phyloP scores from a whole-genome alignment of 2,888 invertebrate species.

The Vesta saturnalis region DNA sequence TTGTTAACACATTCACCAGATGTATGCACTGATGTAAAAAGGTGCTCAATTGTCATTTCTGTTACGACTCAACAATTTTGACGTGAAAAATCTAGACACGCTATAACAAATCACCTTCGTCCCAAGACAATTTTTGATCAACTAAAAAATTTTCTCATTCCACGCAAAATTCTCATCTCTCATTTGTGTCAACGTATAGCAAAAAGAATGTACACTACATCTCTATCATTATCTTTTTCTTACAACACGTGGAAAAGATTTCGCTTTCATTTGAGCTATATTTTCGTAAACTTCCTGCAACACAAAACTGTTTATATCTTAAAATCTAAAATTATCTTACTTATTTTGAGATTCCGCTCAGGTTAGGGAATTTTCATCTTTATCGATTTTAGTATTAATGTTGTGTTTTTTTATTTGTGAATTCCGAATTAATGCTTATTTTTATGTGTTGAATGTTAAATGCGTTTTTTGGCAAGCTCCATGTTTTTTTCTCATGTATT shows the following conservation, averaged over 20 bases:
- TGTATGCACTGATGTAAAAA: too few species aligned
- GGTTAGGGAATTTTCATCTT: conserved; percentile 27
- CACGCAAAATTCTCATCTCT: conserved; percentile 2
- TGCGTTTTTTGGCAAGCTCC: not conserved
- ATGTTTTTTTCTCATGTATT: conserved; percentile 7
- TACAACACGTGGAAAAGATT: not conserved
- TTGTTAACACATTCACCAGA: too few species aligned
- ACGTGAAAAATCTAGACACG: too few species aligned
- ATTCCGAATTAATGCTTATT: too few species aligned
- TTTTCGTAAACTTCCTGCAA: conserved; percentile 26
- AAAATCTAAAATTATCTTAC: conserved; percentile 57
- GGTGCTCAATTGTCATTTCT: too few species aligned
- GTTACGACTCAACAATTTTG: too few species aligned
- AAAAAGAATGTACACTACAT: not conserved
- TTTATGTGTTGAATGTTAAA: not conserved
- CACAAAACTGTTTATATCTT: conserved; percentile 50
- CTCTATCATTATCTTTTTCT: not conserved
- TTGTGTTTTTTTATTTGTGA: not conserved
- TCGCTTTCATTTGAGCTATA: conserved; percentile 29
- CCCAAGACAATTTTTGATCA: too few species aligned
- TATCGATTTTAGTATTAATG: conserved; percentile 19
- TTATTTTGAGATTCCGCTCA: conserved; percentile 52
- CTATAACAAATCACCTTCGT: too few species aligned
- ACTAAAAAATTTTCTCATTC: too few species aligned
- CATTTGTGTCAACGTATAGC: conserved; percentile 6